phyloP scores from a whole-genome alignment of 2,113 vertebrate species.

The Cranoglanis bouderius region DNA sequence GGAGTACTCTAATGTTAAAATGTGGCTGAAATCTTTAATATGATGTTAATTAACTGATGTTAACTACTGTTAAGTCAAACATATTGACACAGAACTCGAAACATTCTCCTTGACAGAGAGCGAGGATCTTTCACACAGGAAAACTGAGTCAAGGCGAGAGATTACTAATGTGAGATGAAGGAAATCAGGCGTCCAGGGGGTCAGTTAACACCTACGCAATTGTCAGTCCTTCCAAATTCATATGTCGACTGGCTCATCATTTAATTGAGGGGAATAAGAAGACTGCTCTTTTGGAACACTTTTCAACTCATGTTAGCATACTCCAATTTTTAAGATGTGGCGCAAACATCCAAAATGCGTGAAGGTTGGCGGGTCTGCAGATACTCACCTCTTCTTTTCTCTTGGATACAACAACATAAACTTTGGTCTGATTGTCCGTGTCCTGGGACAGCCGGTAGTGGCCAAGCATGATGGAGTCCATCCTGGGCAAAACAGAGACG shows the following conservation, averaged over 20 bases:
- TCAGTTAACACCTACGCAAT: not conserved
- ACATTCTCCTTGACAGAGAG: no score
- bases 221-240: not conserved
- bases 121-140: not conserved
- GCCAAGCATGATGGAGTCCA: conserved; percentile 89
- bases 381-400: conserved; percentile 90
- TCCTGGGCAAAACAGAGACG: conserved; percentile 69
- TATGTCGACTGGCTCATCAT: not conserved
- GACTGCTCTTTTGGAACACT: not conserved
- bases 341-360: not conserved
- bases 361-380: not conserved
- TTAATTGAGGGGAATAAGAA: not conserved
- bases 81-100: no score
- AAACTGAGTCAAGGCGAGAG: not conserved
- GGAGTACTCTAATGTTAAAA: no score
- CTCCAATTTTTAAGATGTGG: no score
- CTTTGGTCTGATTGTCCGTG: conserved; percentile 99
- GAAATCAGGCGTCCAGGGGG: no score
- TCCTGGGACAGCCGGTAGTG: conserved; percentile 98
- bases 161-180: no score
- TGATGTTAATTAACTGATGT: no score
- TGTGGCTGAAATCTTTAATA: not conserved
- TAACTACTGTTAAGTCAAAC: no score
- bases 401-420: conserved; percentile 96
- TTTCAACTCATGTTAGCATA: not conserved